phyloP scores from a whole-genome alignment of 2,888 invertebrate genomes.

The Lepidonotus clava region DNA sequence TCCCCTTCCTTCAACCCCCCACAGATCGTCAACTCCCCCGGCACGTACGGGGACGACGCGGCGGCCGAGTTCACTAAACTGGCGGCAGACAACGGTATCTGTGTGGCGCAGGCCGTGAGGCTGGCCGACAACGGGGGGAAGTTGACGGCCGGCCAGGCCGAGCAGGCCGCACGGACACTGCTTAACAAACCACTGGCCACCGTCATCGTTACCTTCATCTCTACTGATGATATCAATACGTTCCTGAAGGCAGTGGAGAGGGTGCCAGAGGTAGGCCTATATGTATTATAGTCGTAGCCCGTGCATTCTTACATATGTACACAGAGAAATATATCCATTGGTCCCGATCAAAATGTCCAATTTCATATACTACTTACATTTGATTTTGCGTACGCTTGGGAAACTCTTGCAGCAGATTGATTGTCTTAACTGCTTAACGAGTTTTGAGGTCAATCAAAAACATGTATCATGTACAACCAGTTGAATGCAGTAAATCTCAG shows the following conservation, averaged over 20 bases:
- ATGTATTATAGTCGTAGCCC: too few relatives aligned
- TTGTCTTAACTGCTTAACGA: too few relatives aligned
- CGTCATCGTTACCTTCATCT: slow-evolving; percentile 73
- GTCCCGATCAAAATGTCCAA: too few relatives aligned
- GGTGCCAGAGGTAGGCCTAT: background rate
- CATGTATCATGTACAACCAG: too few relatives aligned
- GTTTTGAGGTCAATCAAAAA: too few relatives aligned
- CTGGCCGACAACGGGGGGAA: slow-evolving; percentile 66
- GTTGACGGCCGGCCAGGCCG: slow-evolving; percentile 66
- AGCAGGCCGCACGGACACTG: slow-evolving; percentile 63
- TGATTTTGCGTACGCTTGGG: too few relatives aligned
- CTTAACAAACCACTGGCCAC: slow-evolving; percentile 64
- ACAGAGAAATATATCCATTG: too few relatives aligned
- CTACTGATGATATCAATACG: slow-evolving; percentile 70
- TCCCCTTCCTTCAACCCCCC: background rate
- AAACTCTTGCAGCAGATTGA: too few relatives aligned
- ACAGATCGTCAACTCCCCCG: slow-evolving; percentile 72
- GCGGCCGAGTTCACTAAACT: slow-evolving; percentile 73
- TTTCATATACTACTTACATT: too few relatives aligned
- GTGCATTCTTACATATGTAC: too few relatives aligned
- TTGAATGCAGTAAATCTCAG: too few relatives aligned
- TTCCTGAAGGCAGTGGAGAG: slow-evolving; percentile 69
- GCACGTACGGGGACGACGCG: slow-evolving; percentile 71
- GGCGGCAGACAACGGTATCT: slow-evolving; percentile 73
- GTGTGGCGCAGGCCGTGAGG: slow-evolving; percentile 71